Percentiles rank a stretch among this genome's conserved stretches.
Evolutionary conservation across 1,140 invertebrate species (phyloP).

Genomic region (Steinernema feltiae): DNA sequence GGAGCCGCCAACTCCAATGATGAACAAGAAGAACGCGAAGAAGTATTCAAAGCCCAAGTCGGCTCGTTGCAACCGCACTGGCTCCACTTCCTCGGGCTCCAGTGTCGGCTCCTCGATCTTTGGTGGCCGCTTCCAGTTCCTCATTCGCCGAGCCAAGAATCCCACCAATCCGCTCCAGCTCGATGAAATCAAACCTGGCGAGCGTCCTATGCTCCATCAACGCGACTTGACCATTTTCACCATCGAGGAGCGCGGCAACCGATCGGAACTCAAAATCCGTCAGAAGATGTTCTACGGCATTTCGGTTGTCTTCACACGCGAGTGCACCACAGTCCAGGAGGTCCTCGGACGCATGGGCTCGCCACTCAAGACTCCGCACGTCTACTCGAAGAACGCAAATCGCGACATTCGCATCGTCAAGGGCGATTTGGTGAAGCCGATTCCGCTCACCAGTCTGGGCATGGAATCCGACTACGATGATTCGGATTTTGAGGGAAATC

Average conservation of each 20-base stretch:
- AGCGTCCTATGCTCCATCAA: constrained; percentile 4
- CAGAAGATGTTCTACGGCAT: constrained; percentile 30
- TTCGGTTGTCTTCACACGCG: constrained; percentile 25
- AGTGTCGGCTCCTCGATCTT: background rate
- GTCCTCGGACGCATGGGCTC: constrained; percentile 41
- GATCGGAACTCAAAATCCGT: background rate
- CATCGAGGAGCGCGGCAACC: constrained; percentile 1
- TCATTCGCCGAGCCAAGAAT: background rate
- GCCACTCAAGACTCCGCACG: constrained; percentile 39
- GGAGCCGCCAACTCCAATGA: no score
- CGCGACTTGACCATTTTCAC: background rate
- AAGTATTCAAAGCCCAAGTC: background rate
- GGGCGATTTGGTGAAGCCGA: constrained; percentile 41
- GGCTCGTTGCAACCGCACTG: background rate
- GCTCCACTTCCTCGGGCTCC: background rate
- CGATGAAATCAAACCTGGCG: background rate
- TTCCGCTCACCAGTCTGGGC: constrained; percentile 41
- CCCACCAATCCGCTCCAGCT: constrained; percentile 11
- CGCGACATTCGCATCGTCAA: constrained; percentile 33
- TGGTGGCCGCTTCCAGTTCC: constrained; percentile 8
- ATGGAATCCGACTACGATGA: constrained; percentile 43
- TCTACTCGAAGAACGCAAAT: constrained; percentile 31
- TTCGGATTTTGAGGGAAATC: constrained; percentile 30
- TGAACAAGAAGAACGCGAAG: no score
- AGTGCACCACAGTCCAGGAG: constrained; percentile 23